phyloP scores from a whole-genome alignment of 2,797 vertebrate species.

The Podargus strigoides region DNA sequence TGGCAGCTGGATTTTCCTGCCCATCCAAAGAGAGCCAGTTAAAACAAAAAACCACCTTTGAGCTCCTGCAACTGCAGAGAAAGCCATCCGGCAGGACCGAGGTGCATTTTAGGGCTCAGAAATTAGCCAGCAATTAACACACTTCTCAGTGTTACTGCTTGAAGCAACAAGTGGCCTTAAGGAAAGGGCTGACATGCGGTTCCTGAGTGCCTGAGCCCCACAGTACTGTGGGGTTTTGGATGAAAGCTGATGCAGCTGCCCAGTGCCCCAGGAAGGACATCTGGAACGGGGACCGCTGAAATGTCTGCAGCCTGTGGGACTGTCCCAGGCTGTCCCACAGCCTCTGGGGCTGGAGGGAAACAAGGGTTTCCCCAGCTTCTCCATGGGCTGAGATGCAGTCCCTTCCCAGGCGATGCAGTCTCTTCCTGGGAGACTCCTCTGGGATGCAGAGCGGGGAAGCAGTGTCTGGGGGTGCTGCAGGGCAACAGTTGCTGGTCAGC shows the following conservation, averaged over 20 bases:
- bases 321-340: neutral
- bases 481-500: neutral
- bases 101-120: neutral
- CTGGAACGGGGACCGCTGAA: neutral
- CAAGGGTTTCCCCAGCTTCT: neutral
- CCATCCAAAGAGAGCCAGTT: neutral
- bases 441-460: neutral
- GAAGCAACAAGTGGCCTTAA: neutral
- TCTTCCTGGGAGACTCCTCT: neutral
- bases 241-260: neutral
- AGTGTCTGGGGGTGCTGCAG: neutral
- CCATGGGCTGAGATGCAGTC: rapidly evolving
- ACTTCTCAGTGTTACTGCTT: neutral
- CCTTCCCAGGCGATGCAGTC: neutral
- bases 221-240: neutral
- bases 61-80: neutral
- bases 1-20: neutral
- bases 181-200: neutral
- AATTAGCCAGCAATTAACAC: neutral
- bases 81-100: neutral
- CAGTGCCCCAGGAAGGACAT: rapidly evolving
- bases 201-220: rapidly evolving
- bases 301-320: neutral
- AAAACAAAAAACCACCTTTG: neutral
- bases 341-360: neutral